A percentile compares a stretch with the other conserved stretches of the same genome.
phyloP scores from a whole-genome alignment of 2,888 invertebrate species.

The Brachycybe producta region DNA sequence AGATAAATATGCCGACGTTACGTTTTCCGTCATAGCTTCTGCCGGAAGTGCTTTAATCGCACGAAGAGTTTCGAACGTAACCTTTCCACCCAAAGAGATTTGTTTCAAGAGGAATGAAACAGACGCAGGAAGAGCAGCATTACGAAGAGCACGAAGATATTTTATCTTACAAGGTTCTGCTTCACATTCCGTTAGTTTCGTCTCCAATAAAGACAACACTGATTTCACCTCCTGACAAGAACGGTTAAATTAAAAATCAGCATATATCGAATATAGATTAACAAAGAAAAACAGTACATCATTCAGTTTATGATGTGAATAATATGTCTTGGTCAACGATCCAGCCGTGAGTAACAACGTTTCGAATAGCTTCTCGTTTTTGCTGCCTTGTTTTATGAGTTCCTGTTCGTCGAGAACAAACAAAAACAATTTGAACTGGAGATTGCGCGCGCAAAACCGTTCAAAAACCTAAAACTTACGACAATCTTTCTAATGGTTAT shows the following conservation, averaged over 20 bases:
- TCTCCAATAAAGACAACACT: not conserved
- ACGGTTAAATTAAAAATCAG: not conserved
- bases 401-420: conserved; percentile 32
- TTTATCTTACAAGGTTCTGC: conserved; percentile 8
- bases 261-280: not conserved
- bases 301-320: not conserved
- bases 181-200: conserved; percentile 4
- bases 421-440: not conserved
- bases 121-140: conserved; percentile 1
- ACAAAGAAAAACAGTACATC: not conserved
- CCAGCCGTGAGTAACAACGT: conserved; percentile 47
- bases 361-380: conserved; percentile 49
- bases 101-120: too few species aligned
- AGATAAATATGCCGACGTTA: not conserved
- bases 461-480: conserved; percentile 23
- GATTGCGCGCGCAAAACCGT: not conserved
- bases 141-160: conserved; percentile 3
- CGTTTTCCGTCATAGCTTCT: not conserved
- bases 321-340: conserved; percentile 1
- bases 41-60: not conserved
- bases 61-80: conserved; percentile 7
- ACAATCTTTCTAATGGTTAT: conserved; percentile 37
- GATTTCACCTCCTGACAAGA: not conserved
- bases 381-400: conserved; percentile 34
- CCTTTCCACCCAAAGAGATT: conserved; percentile 10